Percentiles rank a stretch among this genome's conserved stretches.
These are phyloP conservation scores for Nasua narica DNA, from an alignment of 2,797 vertebrate species.

Conservation along the genomic window DNA sequence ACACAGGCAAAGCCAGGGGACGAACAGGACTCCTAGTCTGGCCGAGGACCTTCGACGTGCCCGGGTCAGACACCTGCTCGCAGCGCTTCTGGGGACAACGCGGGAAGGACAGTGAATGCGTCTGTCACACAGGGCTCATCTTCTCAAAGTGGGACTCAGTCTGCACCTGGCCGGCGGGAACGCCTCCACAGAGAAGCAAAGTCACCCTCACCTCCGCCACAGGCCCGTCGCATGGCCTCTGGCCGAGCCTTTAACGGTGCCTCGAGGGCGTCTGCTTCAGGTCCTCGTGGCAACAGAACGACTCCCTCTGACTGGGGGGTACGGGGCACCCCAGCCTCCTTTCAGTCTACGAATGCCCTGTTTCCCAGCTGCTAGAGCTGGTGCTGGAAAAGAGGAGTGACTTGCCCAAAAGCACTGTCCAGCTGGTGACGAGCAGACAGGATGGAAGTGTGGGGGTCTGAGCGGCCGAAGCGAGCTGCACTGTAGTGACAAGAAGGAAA, in stretches of 20 bases:
- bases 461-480: too few species aligned
- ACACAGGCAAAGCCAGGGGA: neutral
- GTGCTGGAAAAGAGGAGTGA: neutral
- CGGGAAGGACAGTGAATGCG: neutral
- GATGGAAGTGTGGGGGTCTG: neutral
- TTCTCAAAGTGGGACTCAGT: neutral
- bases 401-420: neutral
- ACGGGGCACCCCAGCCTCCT: neutral
- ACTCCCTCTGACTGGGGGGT: neutral
- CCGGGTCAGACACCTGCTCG: neutral
- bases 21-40: neutral
- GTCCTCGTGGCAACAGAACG: neutral
- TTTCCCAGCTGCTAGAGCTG: neutral
- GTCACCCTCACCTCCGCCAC: fast-evolving
- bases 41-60: neutral
- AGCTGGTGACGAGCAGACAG: neutral
- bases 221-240: neutral
- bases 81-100: neutral
- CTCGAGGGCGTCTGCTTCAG: neutral
- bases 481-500: neutral
- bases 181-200: neutral
- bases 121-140: neutral
- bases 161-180: neutral
- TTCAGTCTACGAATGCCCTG: fast-evolving
- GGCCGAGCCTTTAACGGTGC: neutral